phyloP scores from a whole-genome alignment of 2,797 vertebrate genomes.

The Spondyliosoma cantharus region DNA sequence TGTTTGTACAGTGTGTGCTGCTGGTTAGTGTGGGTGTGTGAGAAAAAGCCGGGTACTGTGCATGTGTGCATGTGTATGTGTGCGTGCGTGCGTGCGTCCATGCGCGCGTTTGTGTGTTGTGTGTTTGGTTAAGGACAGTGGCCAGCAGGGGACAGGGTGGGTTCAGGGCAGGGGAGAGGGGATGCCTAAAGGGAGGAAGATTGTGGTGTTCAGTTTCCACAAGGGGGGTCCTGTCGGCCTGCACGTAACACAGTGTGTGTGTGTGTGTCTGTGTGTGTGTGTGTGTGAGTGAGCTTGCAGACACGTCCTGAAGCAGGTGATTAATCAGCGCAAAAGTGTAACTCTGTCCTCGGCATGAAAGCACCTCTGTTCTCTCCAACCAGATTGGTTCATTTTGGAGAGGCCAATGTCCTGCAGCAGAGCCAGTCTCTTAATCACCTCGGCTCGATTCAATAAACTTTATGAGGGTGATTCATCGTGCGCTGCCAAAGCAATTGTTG shows the following conservation, averaged over 20 bases:
- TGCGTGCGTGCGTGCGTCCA: conserved; percentile 37
- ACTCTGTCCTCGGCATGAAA: conserved; percentile 60
- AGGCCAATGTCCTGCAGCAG: conserved; percentile 31
- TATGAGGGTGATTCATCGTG: conserved; percentile 52
- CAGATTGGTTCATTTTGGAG: conserved; percentile 43
- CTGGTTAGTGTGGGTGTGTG: conserved; percentile 52
- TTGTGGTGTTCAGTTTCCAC: conserved; percentile 79
- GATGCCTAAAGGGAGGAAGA: conserved; percentile 84
- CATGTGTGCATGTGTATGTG: conserved; percentile 26
- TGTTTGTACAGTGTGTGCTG: conserved; percentile 74
- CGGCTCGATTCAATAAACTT: conserved; percentile 53
- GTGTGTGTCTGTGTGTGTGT: conserved; percentile 16
- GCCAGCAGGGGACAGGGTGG: conserved; percentile 85
- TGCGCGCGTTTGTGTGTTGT: conserved; percentile 55
- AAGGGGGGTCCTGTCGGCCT: conserved; percentile 77
- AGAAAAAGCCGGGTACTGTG: conserved; percentile 45
- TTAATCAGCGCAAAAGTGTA: conserved; percentile 68
- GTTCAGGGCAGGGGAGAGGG: conserved; percentile 91
- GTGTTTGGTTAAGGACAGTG: conserved; percentile 81
- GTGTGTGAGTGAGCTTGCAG: conserved; percentile 15
- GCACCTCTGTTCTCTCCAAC: conserved; percentile 58
- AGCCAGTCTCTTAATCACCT: conserved; percentile 52
- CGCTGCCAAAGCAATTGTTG: conserved; percentile 35
- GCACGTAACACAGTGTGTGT: conserved; percentile 85
- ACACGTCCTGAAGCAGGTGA: conserved; percentile 58